Evolutionary conservation across 2,113 vertebrate genomes (phyloP), one percentile per base, ranked within the genome.

Genomic region (Galemys pyrenaicus): DNA sequence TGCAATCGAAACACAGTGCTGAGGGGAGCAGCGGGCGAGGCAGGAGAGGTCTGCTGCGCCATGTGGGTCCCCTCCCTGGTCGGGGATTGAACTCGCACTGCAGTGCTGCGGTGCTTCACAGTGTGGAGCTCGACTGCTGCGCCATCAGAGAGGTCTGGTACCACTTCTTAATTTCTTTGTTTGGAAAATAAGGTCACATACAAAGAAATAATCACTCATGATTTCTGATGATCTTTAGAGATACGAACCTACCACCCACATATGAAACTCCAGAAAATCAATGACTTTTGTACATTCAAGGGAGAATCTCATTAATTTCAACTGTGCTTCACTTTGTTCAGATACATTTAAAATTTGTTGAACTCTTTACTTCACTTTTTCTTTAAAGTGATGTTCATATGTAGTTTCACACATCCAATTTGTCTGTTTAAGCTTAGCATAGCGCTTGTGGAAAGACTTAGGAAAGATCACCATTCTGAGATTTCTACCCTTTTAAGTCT

Each of bases 391-490:
- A 74, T 89, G 70, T 2, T 89, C 51, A 58, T 16, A 54, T 41
- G 51, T 49, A 32, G 3, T 44, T 88, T 80, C 35, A 74, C 83
- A 5, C 6, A 88, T 81, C 77, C 26, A n/a, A 49, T 83, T 86
- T 94, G 7, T 1, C 22, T 62, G n/a, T 67, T 81, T 78, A 65
- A 71, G 10, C 41, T 75, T 58, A 89, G 51, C 26, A 46, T 58
- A 62, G 4, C 64, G 78, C 83, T 89, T 94, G 17, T 84, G 20
- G 56, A 60, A 88, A 79, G n/a, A 39, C 15, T 90, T 91, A 65
- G n/a, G 58, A 77, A 87, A 92, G 32, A 84, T 89, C 24, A 65
- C 35, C n/a, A n/a, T 70, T 19, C 37, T 87, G 39, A 94, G n/a
- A 92, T 51, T 62, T 51, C 32, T 35, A 70, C 41, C n/a, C 68